Conservation (phyloP, 2,797 vertebrate species). For the Delichon dasypus region DNA sequence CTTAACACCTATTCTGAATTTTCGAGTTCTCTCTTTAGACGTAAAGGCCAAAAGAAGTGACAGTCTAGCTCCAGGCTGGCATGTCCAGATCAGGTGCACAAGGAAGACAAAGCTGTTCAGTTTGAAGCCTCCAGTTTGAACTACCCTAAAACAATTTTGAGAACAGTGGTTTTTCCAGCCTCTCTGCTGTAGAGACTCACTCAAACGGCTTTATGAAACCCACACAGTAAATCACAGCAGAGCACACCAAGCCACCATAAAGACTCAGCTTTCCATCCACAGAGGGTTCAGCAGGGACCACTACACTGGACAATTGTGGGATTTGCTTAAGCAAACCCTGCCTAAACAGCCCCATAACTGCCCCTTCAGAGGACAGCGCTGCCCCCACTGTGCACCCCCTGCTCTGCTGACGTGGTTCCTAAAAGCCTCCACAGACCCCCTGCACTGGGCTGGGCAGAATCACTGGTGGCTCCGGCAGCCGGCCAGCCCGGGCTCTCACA, state of each 20-base stretch:
- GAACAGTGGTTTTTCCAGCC: not conserved
- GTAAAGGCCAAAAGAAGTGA: not conserved
- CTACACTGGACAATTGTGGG: not conserved
- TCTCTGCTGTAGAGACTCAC: fast-evolving
- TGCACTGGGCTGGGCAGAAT: not conserved
- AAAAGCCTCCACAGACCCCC: not conserved
- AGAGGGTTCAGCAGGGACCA: fast-evolving
- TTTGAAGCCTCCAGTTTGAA: not conserved
- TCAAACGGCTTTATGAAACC: not conserved
- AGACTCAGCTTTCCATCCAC: not conserved
- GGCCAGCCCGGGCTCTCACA: not conserved
- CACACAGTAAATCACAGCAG: not conserved
- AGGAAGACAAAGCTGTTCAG: not conserved
- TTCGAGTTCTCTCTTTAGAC: not conserved
- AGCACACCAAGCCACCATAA: not conserved
- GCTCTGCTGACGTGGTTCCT: not conserved
- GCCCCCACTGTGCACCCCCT: not conserved
- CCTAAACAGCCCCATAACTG: not conserved
- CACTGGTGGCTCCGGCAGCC: not conserved
- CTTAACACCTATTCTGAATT: not conserved
- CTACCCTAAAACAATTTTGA: not conserved
- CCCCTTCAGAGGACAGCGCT: not conserved
- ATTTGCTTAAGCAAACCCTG: fast-evolving
- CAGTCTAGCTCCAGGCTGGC: not conserved
- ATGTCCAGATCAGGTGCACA: not conserved